Conservation (phyloP, 1,140 invertebrate genomes). For the Cephus cinctus region DNA sequence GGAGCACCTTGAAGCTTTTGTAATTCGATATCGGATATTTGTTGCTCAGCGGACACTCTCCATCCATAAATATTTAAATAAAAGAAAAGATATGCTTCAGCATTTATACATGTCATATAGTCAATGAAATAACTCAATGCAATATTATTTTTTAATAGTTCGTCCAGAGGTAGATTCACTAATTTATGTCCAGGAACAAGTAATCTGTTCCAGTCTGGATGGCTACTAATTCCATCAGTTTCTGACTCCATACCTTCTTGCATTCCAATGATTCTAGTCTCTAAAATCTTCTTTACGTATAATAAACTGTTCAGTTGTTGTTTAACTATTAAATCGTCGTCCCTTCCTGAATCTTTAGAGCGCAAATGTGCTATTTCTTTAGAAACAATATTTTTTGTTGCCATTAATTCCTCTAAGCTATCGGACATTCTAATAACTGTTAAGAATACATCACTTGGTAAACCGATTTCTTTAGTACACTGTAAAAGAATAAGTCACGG, state of each 20-base stretch:
- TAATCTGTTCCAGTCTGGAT: slow-evolving; percentile 56
- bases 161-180: slow-evolving; percentile 71
- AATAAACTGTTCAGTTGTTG: slow-evolving; percentile 86
- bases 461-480: slow-evolving; percentile 72
- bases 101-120: slow-evolving; percentile 72
- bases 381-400: slow-evolving; percentile 75
- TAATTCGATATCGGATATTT: slow-evolving; percentile 64
- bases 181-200: slow-evolving; percentile 62
- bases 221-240: slow-evolving; percentile 44
- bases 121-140: slow-evolving; percentile 82
- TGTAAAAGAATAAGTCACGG: slow-evolving; percentile 53
- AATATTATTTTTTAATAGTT: slow-evolving; percentile 78
- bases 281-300: slow-evolving; percentile 77
- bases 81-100: slow-evolving; percentile 78
- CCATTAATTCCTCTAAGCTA: slow-evolving; percentile 76
- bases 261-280: slow-evolving; percentile 65
- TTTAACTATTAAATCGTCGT: slow-evolving; percentile 80
- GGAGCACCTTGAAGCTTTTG: slow-evolving; percentile 52
- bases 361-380: slow-evolving; percentile 78
- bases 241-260: slow-evolving; percentile 59
- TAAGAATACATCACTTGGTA: slow-evolving; percentile 82
- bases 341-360: slow-evolving; percentile 80
- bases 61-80: slow-evolving; percentile 85
- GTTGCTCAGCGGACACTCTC: slow-evolving; percentile 75
- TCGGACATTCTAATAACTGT: slow-evolving; percentile 76